A percentile compares a stretch with the other conserved stretches of the same genome.
Conservation (phyloP, 2,797 vertebrate species). For the Sebastes reedi region DNA sequence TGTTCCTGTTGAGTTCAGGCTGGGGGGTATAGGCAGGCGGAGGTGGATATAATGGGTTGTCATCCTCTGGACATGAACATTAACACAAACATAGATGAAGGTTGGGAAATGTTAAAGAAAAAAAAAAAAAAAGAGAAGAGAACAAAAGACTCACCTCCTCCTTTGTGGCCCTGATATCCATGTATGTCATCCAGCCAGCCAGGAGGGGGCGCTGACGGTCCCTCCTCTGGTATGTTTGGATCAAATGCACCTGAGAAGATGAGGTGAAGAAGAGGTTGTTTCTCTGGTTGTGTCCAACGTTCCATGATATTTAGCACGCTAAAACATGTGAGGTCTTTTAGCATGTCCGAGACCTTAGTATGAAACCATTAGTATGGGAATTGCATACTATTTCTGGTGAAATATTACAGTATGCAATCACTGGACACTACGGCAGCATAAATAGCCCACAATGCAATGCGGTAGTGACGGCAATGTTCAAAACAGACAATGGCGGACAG, state of each 20-base stretch:
- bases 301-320: accelerated
- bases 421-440: not conserved
- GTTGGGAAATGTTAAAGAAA: not conserved
- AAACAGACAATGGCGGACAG: too few species aligned
- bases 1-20: conserved; percentile 76
- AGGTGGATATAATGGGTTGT: conserved; percentile 69
- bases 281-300: not conserved
- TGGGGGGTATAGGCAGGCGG: conserved; percentile 74
- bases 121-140: not conserved
- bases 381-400: not conserved
- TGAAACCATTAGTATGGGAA: accelerated
- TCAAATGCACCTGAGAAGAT: conserved; percentile 68
- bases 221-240: conserved; percentile 78
- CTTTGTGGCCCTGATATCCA: conserved; percentile 61
- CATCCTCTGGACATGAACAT: conserved; percentile 19
- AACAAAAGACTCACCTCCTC: conserved; percentile 50
- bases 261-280: not conserved
- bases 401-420: not conserved
- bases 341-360: accelerated
- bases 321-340: not conserved
- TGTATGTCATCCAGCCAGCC: conserved; percentile 78
- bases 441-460: too few species aligned
- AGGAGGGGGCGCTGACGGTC: conserved; percentile 64
- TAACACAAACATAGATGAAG: not conserved
- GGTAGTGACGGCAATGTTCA: too few species aligned